Base-by-base conservation (phyloP, 2,888 invertebrate genomes). In the Epinotia nisella region DNA sequence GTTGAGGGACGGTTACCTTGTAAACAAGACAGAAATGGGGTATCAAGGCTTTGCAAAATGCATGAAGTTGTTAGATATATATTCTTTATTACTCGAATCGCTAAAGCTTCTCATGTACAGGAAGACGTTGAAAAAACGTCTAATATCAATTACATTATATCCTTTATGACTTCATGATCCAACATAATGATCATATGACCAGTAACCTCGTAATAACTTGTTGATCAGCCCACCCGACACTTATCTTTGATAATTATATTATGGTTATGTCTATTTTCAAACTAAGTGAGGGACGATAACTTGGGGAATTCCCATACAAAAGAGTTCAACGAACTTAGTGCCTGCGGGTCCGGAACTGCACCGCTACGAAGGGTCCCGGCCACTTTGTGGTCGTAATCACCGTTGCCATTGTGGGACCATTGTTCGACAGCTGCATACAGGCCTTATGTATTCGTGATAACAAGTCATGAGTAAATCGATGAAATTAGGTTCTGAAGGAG, bases 321-420 rank as follows among this genome's bases (percentile, higher is more conserved):
- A 90, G 90, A 90, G 87, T 89, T 90, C 90, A 90, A 90, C 90
- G 90, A 86, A 81, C 85, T 78, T 60, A 71, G 56, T 51, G 69
- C 78, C 79, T 77, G 78, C 78, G 80, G 70, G 75, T 61, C 78
- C 76, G 78, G 78, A 83, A 81, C 76, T 80, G 76, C 79, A 78
- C 77, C 75, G 72, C 39, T 66, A 65, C 59, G 19, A 29, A 29
- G 61, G 61, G 58, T 58, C 29, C 45, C 17, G 58, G 49, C 45
- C 17, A 41, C 58, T 59, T 17, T 13, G 59, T 35, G 68, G 59
- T 51, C 49, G 35, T 59, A 58, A 19, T 59, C 49, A 35, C 49
- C 29, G 17, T 64, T 64, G n/a, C 17, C 19, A 51, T 51, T 59
- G 21, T 13, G 4, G 3, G 59, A 35, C 49, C 49, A 49, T 39